Evolutionary conservation across 2,113 vertebrate species (phyloP).

Genomic region (Tupaia tana): DNA sequence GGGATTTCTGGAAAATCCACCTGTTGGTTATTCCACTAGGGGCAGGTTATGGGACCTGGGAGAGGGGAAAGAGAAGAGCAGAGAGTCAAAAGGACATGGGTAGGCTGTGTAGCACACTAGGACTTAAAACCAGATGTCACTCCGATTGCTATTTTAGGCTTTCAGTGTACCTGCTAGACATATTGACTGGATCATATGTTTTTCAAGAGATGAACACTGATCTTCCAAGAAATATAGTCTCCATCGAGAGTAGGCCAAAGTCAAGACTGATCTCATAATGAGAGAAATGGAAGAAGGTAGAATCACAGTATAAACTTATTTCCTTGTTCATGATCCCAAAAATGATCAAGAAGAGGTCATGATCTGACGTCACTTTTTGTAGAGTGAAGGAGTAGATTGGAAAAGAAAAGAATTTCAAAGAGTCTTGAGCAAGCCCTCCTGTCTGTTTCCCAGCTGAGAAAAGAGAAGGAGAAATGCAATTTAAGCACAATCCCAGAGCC

Average conservation of each 20-base stretch:
- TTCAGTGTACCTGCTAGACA: constrained; percentile 71
- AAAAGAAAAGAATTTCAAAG: constrained; percentile 7
- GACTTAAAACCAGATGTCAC: constrained; percentile 83
- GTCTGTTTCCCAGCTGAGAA: not conserved
- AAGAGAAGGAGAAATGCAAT: not conserved
- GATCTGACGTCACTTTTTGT: not conserved
- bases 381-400: not conserved
- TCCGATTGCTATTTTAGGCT: constrained; percentile 79
- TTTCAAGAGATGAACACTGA: constrained; percentile 85
- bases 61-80: not conserved
- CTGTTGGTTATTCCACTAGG: constrained; percentile 74
- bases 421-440: constrained; percentile 4
- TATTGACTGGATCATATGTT: constrained; percentile 83
- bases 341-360: constrained; percentile 78
- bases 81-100: too few species aligned
- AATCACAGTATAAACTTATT: constrained; percentile 79
- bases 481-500: not conserved
- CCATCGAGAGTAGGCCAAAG: constrained; percentile 77
- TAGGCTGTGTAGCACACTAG: constrained; percentile 23
- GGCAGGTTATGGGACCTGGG: not conserved
- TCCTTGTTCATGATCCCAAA: constrained; percentile 79
- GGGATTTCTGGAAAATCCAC: constrained; percentile 76
- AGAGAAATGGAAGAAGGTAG: constrained; percentile 72
- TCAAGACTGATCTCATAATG: constrained; percentile 81
- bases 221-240: constrained; percentile 83